Conservation (phyloP, 37 sponge, comb jelly and placozoan genomes). For the Dysidea cf. avara region DNA sequence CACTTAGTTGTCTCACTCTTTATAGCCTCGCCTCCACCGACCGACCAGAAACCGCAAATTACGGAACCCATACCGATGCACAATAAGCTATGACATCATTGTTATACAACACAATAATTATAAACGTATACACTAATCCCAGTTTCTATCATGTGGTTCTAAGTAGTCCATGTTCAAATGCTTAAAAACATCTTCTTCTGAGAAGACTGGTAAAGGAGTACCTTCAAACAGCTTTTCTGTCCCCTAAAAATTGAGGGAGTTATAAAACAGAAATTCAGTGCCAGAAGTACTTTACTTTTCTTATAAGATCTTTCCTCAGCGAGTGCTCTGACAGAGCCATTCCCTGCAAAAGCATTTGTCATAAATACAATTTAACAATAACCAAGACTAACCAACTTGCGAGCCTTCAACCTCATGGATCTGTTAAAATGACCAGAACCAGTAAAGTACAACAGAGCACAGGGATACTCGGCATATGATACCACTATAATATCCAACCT, state of each 20-base stretch:
- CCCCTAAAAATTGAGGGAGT: neutral
- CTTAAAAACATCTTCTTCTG: conserved; percentile 76
- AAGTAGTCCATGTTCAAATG: conserved; percentile 57
- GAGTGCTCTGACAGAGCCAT: conserved; percentile 84
- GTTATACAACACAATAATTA: no score
- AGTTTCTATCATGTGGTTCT: conserved; percentile 80
- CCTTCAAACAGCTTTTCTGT: conserved; percentile 76
- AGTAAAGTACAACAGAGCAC: conserved; percentile 84
- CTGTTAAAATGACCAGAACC: conserved; percentile 89
- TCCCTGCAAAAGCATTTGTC: conserved; percentile 38
- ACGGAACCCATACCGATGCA: no score
- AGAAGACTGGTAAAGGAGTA: conserved; percentile 67
- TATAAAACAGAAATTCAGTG: neutral
- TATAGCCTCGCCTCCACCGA: no score
- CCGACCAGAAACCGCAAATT: no score
- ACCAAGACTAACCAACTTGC: conserved; percentile 57
- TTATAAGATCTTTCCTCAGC: conserved; percentile 62
- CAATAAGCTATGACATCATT: no score
- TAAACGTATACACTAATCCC: no score
- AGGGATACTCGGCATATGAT: conserved; percentile 73
- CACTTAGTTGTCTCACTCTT: no score
- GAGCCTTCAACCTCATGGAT: conserved; percentile 75
- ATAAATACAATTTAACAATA: neutral
- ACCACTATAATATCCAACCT: conserved; percentile 78
- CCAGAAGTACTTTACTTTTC: conserved; percentile 52